Conservation (phyloP, 2,113 vertebrate species). For the Hoplias malabaricus region DNA sequence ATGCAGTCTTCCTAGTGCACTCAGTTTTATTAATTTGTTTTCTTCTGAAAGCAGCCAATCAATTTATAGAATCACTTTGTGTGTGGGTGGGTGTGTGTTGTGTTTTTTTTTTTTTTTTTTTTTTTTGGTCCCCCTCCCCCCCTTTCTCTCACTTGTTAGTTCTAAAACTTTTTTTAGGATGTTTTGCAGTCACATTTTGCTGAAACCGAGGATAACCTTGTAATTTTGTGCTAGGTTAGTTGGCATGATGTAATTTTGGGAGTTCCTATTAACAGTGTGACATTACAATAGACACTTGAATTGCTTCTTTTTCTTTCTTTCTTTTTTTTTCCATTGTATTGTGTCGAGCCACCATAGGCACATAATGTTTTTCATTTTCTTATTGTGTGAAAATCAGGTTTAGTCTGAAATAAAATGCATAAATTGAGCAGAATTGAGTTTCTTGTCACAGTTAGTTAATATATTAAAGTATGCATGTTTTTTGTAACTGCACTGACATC, state of each 20-base stretch:
- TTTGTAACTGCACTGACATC: conserved; percentile 82
- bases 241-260: conserved; percentile 75
- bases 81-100: conserved; percentile 56
- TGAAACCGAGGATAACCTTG: conserved; percentile 68
- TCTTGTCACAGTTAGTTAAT: conserved; percentile 60
- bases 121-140: too few species aligned
- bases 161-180: conserved; percentile 73
- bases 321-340: conserved; percentile 53
- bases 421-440: conserved; percentile 56
- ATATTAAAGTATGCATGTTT: conserved; percentile 70
- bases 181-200: conserved; percentile 85
- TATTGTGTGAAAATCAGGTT: conserved; percentile 69
- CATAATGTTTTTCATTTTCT: conserved; percentile 62
- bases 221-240: conserved; percentile 81
- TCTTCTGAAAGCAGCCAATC: conserved; percentile 82
- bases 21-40: conserved; percentile 76
- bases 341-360: conserved; percentile 60
- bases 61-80: conserved; percentile 60
- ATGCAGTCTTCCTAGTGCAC: conserved; percentile 65
- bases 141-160: conserved; percentile 50
- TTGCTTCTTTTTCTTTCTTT: conserved; percentile 58
- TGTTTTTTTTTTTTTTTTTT: too few species aligned
- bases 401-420: conserved; percentile 67
- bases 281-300: conserved; percentile 78
- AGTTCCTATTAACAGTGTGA: conserved; percentile 74